phyloP scores from a whole-genome alignment of 2,113 vertebrate species.

The Stomatorhinus ivindoensis region DNA sequence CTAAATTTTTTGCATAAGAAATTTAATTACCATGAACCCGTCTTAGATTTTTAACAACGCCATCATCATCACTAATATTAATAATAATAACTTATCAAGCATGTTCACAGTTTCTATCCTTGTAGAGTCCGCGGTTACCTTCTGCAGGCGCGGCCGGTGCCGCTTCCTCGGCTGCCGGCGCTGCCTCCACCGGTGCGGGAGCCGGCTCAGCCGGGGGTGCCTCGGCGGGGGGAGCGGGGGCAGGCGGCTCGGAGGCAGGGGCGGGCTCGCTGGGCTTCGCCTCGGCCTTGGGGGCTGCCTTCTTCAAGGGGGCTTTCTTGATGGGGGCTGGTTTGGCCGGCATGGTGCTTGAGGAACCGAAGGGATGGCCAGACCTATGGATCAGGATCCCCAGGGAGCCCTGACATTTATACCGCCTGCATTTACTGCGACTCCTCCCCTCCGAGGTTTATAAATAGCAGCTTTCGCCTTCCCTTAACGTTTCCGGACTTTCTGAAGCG shows the following conservation, averaged over 20 bases:
- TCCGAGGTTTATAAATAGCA: slow-evolving; percentile 30
- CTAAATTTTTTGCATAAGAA: background rate
- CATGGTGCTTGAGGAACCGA: slow-evolving; percentile 36
- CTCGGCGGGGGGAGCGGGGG: background rate
- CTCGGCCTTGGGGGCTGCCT: slow-evolving; percentile 40
- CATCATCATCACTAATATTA: background rate
- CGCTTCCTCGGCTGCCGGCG: slow-evolving; percentile 10
- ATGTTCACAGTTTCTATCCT: background rate
- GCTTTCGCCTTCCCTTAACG: background rate
- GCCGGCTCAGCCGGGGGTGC: background rate
- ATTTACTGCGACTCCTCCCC: slow-evolving; percentile 45
- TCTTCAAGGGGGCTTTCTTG: slow-evolving; percentile 53
- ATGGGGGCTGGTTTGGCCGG: slow-evolving; percentile 46
- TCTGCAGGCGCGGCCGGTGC: slow-evolving; percentile 19
- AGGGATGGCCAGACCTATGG: slow-evolving; percentile 29
- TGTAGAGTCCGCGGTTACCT: background rate
- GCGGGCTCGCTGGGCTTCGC: background rate
- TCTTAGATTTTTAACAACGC: background rate
- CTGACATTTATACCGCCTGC: slow-evolving; percentile 43
- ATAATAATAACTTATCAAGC: background rate
- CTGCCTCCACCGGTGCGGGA: slow-evolving; percentile 22
- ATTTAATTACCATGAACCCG: background rate
- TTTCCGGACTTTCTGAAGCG: background rate
- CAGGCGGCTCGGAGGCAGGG: background rate
- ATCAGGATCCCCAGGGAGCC: slow-evolving; percentile 13